Conservation (phyloP, 2,888 invertebrate genomes). For the Clostera curtula region DNA sequence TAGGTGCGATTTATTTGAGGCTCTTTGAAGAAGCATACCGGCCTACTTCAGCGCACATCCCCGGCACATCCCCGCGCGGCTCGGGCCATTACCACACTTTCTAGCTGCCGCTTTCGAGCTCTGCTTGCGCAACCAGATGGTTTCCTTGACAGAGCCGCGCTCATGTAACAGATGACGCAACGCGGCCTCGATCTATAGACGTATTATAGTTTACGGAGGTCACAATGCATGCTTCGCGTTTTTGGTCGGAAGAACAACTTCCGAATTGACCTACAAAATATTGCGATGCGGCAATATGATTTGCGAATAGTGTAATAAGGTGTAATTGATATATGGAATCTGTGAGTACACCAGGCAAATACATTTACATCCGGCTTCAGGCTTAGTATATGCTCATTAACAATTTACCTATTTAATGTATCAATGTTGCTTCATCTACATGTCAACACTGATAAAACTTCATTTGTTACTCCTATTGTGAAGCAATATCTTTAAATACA, state of each 20-base stretch:
- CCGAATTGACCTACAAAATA: too few species aligned
- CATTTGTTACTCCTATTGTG: too few species aligned
- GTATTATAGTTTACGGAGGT: conserved; percentile 11
- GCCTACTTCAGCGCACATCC: background rate
- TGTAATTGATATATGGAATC: too few species aligned
- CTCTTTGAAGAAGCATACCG: background rate
- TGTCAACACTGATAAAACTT: too few species aligned
- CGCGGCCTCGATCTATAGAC: conserved; percentile 12
- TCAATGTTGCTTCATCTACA: too few species aligned
- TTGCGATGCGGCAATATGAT: too few species aligned
- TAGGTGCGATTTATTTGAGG: too few species aligned
- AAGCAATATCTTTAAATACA: too few species aligned
- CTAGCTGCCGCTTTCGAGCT: conserved; percentile 20
- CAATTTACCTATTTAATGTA: too few species aligned
- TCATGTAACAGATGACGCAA: conserved; percentile 24
- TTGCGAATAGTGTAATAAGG: background rate
- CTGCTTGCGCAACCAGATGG: conserved; percentile 14
- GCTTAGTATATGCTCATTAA: too few species aligned
- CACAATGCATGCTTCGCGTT: conserved; percentile 4
- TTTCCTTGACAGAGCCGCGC: conserved; percentile 20
- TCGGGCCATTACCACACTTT: conserved; percentile 9
- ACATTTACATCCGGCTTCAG: too few species aligned
- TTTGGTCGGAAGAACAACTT: background rate
- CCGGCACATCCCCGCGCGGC: background rate
- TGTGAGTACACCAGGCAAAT: too few species aligned